These are phyloP conservation scores for Macroteleia sp. DNA, from an alignment of 2,888 invertebrate species.

Conservation along the genomic window DNA sequence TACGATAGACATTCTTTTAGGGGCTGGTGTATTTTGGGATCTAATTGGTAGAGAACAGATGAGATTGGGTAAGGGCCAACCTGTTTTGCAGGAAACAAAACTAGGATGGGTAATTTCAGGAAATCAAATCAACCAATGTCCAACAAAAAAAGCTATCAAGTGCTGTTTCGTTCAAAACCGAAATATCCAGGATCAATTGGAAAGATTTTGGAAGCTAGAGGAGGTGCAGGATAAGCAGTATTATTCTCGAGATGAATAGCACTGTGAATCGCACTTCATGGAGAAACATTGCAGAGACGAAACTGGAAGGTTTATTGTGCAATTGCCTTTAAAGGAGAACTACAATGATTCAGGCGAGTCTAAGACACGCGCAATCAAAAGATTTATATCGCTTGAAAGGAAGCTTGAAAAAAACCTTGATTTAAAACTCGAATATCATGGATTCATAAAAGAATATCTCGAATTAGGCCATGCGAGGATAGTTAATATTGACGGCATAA, in stretches of 20 bases:
- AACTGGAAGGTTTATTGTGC: conserved; percentile 19
- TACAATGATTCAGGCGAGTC: neutral
- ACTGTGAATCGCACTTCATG: conserved; percentile 31
- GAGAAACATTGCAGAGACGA: neutral
- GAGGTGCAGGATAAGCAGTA: neutral
- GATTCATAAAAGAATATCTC: too few species aligned
- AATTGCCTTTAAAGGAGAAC: conserved; percentile 24
- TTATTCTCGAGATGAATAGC: conserved; percentile 18
- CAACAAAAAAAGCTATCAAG: neutral
- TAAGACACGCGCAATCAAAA: too few species aligned
- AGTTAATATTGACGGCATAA: too few species aligned
- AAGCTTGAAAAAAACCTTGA: neutral
- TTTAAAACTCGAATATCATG: neutral
- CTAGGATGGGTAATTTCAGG: conserved; percentile 68
- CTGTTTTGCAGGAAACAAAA: conserved; percentile 22
- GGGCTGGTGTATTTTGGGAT: conserved; percentile 7
- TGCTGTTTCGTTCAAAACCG: neutral
- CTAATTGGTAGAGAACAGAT: conserved; percentile 41
- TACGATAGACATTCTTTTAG: neutral
- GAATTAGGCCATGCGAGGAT: too few species aligned
- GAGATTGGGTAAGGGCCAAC: conserved; percentile 7
- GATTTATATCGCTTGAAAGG: too few species aligned
- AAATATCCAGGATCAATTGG: neutral
- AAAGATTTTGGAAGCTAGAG: conserved; percentile 39
- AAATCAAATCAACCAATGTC: neutral